Conservation (phyloP, 30 jellyfish, hydroid and myxozoan species). For the Cassiopea andromeda region DNA sequence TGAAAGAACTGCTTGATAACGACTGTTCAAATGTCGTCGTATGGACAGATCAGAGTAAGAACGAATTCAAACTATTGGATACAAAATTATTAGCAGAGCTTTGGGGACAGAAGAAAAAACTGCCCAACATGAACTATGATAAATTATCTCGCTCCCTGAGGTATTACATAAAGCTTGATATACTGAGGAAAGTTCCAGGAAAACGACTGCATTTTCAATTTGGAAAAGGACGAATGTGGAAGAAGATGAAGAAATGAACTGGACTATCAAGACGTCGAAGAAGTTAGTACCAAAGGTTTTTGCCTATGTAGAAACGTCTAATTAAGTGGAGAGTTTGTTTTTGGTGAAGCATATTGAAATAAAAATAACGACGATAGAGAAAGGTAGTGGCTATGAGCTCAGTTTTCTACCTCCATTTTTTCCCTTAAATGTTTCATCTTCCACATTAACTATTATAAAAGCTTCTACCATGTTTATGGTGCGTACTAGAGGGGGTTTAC, state of each 20-base stretch:
- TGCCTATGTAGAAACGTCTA: no score
- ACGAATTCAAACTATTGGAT: slow-evolving; percentile 74
- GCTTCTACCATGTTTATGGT: no score
- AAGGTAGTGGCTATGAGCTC: background rate
- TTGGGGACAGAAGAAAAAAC: slow-evolving; percentile 81
- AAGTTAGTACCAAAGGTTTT: background rate
- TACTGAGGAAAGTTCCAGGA: slow-evolving; percentile 82
- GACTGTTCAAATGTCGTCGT: slow-evolving; percentile 39
- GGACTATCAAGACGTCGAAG: background rate
- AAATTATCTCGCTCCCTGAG: slow-evolving; percentile 82
- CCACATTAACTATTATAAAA: no score
- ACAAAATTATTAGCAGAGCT: slow-evolving; percentile 80
- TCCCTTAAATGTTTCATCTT: background rate
- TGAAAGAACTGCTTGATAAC: slow-evolving; percentile 67
- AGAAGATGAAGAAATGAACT: slow-evolving; percentile 40
- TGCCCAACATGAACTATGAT: slow-evolving; percentile 81
- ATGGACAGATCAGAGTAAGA: slow-evolving; percentile 62
- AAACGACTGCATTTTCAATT: slow-evolving; percentile 79
- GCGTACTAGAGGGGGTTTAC: no score
- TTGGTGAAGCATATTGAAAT: background rate
- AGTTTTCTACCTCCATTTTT: no score
- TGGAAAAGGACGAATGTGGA: slow-evolving; percentile 89
- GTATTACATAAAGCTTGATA: slow-evolving; percentile 79
- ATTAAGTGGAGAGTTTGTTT: no score
- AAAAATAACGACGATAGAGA: background rate